phyloP scores from a whole-genome alignment of 2,888 invertebrate genomes.

The Trissolcus brochymenae region DNA sequence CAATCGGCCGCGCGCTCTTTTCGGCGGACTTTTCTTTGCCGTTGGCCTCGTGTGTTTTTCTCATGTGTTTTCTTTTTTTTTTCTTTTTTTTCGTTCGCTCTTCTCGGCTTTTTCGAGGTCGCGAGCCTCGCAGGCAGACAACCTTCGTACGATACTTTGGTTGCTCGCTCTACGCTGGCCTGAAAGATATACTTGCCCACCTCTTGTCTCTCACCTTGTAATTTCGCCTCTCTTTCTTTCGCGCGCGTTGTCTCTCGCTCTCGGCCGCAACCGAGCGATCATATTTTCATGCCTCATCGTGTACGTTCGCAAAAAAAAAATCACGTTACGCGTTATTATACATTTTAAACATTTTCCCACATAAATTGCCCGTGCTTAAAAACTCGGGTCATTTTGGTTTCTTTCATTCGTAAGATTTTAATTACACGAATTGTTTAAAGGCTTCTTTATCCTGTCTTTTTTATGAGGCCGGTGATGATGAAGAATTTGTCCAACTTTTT shows the following conservation, averaged over 20 bases:
- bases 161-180: slow-evolving; percentile 57
- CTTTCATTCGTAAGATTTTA: slow-evolving; percentile 40
- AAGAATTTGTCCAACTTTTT: no score
- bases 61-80: slow-evolving; percentile 16
- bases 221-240: slow-evolving; percentile 50
- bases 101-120: slow-evolving; percentile 67
- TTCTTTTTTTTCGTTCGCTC: slow-evolving; percentile 57
- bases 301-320: slow-evolving; percentile 24
- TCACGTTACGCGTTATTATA: slow-evolving; percentile 49
- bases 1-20: slow-evolving; percentile 21
- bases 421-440: slow-evolving; percentile 16
- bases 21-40: slow-evolving; percentile 8
- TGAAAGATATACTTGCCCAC: slow-evolving; percentile 61
- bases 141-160: slow-evolving; percentile 69
- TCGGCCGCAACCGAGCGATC: slow-evolving; percentile 45
- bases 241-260: slow-evolving; percentile 45
- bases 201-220: slow-evolving; percentile 59
- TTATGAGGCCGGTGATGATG: background rate
- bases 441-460: background rate
- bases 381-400: slow-evolving; percentile 24
- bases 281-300: slow-evolving; percentile 55
- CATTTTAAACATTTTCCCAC: slow-evolving; percentile 50
- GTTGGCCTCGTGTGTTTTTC: slow-evolving; percentile 32
- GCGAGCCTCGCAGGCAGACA: slow-evolving; percentile 71
- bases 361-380: slow-evolving; percentile 45